A percentile compares a stretch with the other conserved stretches of the same genome.
Evolutionary conservation across 1,140 invertebrate genomes (phyloP).

Genomic region (Apis laboriosa): DNA sequence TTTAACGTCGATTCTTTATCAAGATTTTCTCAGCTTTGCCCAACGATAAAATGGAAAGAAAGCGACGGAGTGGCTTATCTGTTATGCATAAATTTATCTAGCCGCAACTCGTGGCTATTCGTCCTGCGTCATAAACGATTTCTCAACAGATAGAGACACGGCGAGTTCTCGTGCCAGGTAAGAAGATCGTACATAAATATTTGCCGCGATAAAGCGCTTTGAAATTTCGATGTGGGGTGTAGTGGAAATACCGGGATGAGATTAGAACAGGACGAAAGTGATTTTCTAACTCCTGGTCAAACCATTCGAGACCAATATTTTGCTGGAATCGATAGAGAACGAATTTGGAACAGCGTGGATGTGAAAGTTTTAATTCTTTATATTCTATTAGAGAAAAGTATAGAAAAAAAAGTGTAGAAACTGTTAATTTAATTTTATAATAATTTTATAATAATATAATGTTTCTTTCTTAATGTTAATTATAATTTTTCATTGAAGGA

Average conservation of each 20-base stretch:
- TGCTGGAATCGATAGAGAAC: background rate
- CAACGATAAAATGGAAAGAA: constrained; percentile 70
- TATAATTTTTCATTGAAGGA: too few species aligned
- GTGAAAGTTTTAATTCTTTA: background rate
- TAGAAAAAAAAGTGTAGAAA: too few species aligned
- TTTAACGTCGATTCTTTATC: background rate
- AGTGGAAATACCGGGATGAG: background rate
- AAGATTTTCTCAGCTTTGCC: constrained; percentile 59
- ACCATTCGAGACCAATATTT: constrained; percentile 1
- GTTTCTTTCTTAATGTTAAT: too few species aligned
- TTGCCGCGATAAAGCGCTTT: constrained; percentile 50
- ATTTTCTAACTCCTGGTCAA: background rate
- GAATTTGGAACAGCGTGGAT: background rate
- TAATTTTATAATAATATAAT: too few species aligned
- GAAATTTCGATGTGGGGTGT: constrained; percentile 22
- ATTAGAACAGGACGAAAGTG: background rate
- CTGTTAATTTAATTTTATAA: too few species aligned
- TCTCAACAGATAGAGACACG: constrained; percentile 19
- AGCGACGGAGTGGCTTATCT: constrained; percentile 66
- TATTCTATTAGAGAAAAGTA: too few species aligned
- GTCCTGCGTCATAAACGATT: constrained; percentile 20
- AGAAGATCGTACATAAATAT: constrained; percentile 54
- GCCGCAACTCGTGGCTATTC: constrained; percentile 11
- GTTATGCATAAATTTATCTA: constrained; percentile 64
- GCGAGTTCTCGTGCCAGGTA: constrained; percentile 24